Percentiles rank a stretch among this genome's conserved stretches.
phyloP scores from a whole-genome alignment of 2,888 invertebrate species.

The Mactromeris polynyma region DNA sequence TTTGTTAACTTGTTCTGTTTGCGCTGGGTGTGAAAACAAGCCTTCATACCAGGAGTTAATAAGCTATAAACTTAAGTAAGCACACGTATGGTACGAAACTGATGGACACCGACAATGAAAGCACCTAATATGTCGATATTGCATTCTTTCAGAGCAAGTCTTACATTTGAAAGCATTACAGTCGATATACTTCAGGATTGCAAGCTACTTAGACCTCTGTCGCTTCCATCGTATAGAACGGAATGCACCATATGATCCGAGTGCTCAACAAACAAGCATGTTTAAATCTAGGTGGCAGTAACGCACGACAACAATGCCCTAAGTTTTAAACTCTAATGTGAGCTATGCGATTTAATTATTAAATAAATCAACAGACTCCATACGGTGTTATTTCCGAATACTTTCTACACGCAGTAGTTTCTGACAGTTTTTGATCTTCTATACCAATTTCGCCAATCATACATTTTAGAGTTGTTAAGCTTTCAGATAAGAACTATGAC shows the following conservation, averaged over 20 bases:
- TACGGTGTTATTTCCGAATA: slow-evolving; percentile 5
- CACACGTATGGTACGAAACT: background rate
- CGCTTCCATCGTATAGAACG: background rate
- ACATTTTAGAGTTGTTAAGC: slow-evolving; percentile 36
- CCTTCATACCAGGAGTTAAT: background rate
- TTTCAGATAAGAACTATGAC: slow-evolving; percentile 35
- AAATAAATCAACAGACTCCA: slow-evolving; percentile 6
- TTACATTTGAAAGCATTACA: background rate
- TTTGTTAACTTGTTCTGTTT: too few relatives aligned
- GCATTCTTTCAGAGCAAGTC: background rate
- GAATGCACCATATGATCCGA: background rate
- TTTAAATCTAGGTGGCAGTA: background rate
- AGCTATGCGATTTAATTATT: background rate
- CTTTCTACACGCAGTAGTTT: slow-evolving; percentile 2
- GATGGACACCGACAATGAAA: background rate
- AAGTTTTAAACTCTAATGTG: background rate
- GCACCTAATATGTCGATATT: background rate
- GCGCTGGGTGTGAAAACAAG: too few relatives aligned
- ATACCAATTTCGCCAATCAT: slow-evolving; percentile 19
- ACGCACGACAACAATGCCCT: background rate
- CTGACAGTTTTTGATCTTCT: background rate
- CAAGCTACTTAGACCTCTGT: background rate
- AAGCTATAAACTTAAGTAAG: background rate
- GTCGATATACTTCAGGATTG: background rate
- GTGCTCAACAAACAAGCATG: background rate